These are phyloP conservation scores for Protomyctophum bolini DNA, from an alignment of 2,113 vertebrate species.

Conservation along the genomic window DNA sequence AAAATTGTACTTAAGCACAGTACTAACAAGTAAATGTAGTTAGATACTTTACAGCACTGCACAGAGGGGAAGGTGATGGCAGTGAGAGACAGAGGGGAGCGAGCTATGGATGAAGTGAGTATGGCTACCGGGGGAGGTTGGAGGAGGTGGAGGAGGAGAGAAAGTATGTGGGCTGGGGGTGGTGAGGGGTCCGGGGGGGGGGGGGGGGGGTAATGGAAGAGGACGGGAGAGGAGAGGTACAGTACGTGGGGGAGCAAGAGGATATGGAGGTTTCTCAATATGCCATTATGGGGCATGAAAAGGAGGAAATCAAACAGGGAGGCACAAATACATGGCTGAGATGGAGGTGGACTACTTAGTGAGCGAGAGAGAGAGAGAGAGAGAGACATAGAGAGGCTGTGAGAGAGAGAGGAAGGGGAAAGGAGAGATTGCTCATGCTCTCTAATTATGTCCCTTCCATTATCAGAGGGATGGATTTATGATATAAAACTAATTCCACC, in stretches of 20 bases:
- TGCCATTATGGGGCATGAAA: conserved; percentile 65
- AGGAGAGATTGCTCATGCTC: conserved; percentile 56
- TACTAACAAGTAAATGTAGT: too few species aligned
- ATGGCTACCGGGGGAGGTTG: too few species aligned
- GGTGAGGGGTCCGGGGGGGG: conserved; percentile 55
- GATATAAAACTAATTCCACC: conserved; percentile 63
- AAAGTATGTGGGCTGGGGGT: conserved; percentile 41
- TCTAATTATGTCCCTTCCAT: conserved; percentile 66
- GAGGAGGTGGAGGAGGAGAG: conserved; percentile 14
- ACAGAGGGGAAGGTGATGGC: conserved; percentile 42
- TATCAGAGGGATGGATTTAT: conserved; percentile 36
- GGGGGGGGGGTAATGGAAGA: conserved; percentile 64
- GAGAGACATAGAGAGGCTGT: not conserved
- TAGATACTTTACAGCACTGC: too few species aligned
- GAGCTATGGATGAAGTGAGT: too few species aligned
- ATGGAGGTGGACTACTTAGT: not conserved
- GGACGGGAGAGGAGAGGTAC: conserved; percentile 47
- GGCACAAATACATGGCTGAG: not conserved
- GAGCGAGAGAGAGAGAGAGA: conserved; percentile 33
- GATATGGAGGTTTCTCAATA: conserved; percentile 63
- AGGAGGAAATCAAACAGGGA: conserved; percentile 1
- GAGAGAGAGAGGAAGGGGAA: conserved; percentile 13
- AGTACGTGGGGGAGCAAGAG: conserved; percentile 15
- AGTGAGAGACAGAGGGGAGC: conserved; percentile 23
- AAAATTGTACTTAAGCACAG: too few species aligned